Conservation (phyloP, 2,797 vertebrate species). For the Sciurus vulgaris region DNA sequence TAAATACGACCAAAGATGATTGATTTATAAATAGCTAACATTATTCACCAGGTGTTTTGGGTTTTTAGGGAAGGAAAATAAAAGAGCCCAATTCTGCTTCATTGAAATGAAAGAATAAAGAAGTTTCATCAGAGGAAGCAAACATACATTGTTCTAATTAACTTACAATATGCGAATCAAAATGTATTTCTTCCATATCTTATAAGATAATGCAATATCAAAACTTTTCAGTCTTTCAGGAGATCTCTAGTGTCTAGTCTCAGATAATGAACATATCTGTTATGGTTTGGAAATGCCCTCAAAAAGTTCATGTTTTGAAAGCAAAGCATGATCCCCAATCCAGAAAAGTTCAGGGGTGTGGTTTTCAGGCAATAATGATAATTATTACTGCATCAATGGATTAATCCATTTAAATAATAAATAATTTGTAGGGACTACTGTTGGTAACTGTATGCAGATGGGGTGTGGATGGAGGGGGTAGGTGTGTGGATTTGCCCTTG, state of each 20-base stretch:
- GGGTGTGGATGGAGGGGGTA: too few relatives aligned
- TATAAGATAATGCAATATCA: background rate
- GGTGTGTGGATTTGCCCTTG: too few relatives aligned
- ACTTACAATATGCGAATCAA: background rate
- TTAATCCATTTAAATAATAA: too few relatives aligned
- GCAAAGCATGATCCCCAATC: too few relatives aligned
- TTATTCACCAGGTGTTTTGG: background rate
- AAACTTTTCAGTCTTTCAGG: background rate
- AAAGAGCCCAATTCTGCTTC: background rate
- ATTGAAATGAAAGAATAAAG: background rate
- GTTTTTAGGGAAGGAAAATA: background rate
- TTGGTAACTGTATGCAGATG: too few relatives aligned
- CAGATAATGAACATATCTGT: background rate
- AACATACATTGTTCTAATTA: background rate
- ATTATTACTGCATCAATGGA: too few relatives aligned
- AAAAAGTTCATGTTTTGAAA: too few relatives aligned
- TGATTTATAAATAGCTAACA: conserved; percentile 37
- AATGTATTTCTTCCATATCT: background rate
- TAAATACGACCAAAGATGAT: background rate
- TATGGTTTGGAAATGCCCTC: too few relatives aligned
- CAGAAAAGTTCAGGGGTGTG: too few relatives aligned
- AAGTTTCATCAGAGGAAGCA: background rate
- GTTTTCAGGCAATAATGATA: too few relatives aligned
- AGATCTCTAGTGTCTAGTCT: background rate
- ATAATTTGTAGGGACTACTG: too few relatives aligned